Conservation (phyloP, 2,113 vertebrate species). For the Probosciger aterrimus region DNA sequence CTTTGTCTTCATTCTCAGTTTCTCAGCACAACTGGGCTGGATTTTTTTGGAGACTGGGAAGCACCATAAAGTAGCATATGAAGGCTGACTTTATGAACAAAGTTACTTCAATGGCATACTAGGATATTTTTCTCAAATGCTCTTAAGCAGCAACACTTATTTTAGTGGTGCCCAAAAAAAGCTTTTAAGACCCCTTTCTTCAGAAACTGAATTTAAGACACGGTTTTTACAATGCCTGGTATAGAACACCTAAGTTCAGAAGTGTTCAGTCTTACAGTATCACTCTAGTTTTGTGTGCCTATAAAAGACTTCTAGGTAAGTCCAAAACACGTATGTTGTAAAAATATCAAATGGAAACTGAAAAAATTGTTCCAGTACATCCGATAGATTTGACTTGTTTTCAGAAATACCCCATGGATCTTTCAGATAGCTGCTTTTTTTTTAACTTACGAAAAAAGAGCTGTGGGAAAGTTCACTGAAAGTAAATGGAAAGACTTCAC, state of each 20-base stretch:
- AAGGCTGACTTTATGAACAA: neutral
- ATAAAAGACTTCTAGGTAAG: neutral
- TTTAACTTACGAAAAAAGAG: neutral
- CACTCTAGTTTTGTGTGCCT: neutral
- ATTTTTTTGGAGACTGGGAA: neutral
- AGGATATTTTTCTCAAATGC: neutral
- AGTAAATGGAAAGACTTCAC: neutral
- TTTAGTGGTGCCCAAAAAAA: neutral
- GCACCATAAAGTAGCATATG: neutral
- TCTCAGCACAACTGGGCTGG: neutral
- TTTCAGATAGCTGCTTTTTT: neutral
- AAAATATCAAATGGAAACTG: neutral
- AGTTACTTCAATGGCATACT: neutral
- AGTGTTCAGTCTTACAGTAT: neutral
- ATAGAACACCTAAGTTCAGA: neutral
- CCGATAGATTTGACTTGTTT: neutral
- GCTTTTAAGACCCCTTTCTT: neutral
- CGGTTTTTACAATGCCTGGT: slow-evolving; percentile 6
- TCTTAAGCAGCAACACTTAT: neutral
- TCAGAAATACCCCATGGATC: neutral
- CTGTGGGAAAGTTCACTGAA: neutral
- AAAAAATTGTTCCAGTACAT: neutral
- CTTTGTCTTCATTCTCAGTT: slow-evolving; percentile 3
- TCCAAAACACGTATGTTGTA: neutral
- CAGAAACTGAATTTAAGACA: neutral